Percentiles rank a stretch among this genome's conserved stretches.
Conservation (phyloP, 92 coral and sea anemone species). For the Micromussa lordhowensis region DNA sequence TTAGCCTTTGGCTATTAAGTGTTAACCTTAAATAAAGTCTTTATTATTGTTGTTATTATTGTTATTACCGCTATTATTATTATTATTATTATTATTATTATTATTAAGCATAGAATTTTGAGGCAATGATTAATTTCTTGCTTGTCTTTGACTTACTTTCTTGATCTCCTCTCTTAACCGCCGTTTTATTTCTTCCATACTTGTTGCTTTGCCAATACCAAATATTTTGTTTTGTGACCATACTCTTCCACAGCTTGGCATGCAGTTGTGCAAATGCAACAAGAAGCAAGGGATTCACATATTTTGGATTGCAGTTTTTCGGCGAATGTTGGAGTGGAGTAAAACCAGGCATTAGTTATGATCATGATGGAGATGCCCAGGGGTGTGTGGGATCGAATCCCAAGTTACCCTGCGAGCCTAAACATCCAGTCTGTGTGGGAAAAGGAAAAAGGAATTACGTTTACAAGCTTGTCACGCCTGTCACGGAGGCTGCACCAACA, state of each 20-base stretch:
- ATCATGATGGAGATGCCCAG: conserved; percentile 8
- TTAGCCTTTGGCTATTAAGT: too few relatives aligned
- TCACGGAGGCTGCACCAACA: not conserved
- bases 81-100: too few relatives aligned
- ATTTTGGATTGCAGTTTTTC: conserved; percentile 35
- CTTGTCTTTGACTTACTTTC: not conserved
- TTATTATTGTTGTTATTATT: too few relatives aligned
- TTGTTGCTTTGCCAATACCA: not conserved
- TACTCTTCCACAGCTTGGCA: not conserved
- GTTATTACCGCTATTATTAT: too few relatives aligned
- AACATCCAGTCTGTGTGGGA: conserved; percentile 53
- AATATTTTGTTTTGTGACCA: not conserved
- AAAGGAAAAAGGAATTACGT: conserved; percentile 38
- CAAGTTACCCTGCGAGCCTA: not conserved
- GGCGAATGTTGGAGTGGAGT: conserved; percentile 49
- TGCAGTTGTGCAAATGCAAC: conserved; percentile 28
- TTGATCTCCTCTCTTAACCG: not conserved
- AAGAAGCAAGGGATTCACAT: conserved; percentile 24
- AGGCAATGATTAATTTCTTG: not conserved
- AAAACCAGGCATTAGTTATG: conserved; percentile 1
- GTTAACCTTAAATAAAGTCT: too few relatives aligned
- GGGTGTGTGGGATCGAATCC: conserved; percentile 22
- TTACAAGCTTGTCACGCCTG: conserved; percentile 32
- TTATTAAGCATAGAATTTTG: too few relatives aligned
- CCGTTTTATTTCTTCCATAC: not conserved